A percentile compares a stretch with the other conserved stretches of the same genome.
Conservation (phyloP, 1,140 invertebrate species). For the Archegozetes longisetosus region DNA sequence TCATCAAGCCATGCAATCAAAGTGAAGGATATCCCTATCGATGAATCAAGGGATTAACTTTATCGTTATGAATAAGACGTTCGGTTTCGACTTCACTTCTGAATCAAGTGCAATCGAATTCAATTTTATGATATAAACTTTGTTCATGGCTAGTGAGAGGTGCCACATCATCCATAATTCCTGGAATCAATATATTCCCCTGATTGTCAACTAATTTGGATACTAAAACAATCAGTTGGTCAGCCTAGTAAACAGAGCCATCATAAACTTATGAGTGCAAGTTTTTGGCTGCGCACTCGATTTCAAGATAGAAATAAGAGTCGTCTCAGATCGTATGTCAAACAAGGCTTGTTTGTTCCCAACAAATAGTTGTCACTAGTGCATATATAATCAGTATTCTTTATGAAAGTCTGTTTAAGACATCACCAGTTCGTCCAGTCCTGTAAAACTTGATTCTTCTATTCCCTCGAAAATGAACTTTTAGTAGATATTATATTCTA, state of each 20-base stretch:
- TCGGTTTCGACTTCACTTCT: conserved; percentile 44
- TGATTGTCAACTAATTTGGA: conserved; percentile 62
- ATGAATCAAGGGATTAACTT: conserved; percentile 55
- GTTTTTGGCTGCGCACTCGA: conserved; percentile 76
- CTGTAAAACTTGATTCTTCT: conserved; percentile 94
- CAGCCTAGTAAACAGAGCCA: conserved; percentile 69
- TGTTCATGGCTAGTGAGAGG: conserved; percentile 55
- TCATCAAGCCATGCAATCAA: conserved; percentile 81
- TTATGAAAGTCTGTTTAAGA: conserved; percentile 57
- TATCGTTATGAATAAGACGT: conserved; percentile 20
- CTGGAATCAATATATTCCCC: conserved; percentile 63
- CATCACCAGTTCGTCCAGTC: conserved; percentile 69
- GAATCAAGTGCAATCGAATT: conserved; percentile 71
- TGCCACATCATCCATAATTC: conserved; percentile 59
- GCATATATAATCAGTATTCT: conserved; percentile 77
- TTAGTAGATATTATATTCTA: too few relatives aligned
- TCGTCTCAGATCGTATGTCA: conserved; percentile 83
- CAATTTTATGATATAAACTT: conserved; percentile 63
- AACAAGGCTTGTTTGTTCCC: conserved; percentile 85
- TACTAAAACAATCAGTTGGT: conserved; percentile 67
- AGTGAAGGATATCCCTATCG: conserved; percentile 78
- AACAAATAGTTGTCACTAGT: conserved; percentile 99
- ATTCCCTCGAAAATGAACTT: conserved; percentile 95
- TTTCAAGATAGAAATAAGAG: conserved; percentile 77
- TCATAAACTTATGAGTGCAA: conserved; percentile 90